Conservation (phyloP, 2,113 vertebrate genomes). For the Boulengeromyrus knoepffleri region DNA sequence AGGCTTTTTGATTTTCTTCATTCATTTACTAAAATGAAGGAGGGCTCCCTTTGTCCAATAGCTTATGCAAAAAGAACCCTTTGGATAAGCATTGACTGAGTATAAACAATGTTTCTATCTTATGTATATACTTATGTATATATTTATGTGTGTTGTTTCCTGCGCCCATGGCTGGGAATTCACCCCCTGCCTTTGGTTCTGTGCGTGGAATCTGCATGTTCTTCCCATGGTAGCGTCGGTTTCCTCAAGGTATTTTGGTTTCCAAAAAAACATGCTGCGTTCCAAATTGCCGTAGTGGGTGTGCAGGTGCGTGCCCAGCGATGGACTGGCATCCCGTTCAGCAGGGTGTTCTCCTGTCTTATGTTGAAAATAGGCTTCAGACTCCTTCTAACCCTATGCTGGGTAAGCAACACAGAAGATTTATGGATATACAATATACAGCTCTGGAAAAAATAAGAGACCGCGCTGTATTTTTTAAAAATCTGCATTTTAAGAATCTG, state of each 20-base stretch:
- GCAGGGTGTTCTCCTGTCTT: neutral
- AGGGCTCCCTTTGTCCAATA: neutral
- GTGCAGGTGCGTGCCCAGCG: neutral
- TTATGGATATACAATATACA: neutral
- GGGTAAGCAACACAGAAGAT: neutral
- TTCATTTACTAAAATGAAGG: neutral
- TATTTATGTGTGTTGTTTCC: neutral
- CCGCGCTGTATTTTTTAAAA: neutral
- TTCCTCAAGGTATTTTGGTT: neutral
- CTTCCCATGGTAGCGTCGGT: neutral
- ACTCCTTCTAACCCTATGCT: neutral
- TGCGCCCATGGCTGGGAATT: neutral
- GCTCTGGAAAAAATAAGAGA: neutral
- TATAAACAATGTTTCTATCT: neutral
- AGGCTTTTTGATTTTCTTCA: neutral
- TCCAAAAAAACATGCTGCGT: neutral
- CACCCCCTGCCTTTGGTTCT: neutral
- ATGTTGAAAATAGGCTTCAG: neutral
- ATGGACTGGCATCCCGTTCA: neutral
- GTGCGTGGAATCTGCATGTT: neutral
- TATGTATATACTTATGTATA: neutral
- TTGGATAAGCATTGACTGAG: neutral
- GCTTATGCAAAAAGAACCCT: neutral
- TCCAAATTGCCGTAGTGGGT: neutral
- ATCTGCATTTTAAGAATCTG: neutral